Evolutionary conservation across 2,888 invertebrate species (phyloP), one percentile per base, ranked within the genome.

Genomic region (Patella depressa): DNA sequence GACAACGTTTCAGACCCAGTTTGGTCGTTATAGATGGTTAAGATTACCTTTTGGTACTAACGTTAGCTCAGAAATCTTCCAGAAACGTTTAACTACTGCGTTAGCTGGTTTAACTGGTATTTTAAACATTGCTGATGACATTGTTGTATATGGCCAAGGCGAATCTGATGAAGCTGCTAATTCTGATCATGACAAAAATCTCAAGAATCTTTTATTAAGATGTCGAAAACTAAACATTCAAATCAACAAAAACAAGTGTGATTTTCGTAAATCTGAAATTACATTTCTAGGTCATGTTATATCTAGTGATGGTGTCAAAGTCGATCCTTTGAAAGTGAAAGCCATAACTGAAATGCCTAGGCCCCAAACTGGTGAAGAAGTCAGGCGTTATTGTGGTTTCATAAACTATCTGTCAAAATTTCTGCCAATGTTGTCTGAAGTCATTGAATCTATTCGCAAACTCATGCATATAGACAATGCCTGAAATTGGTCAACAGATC

Each of bases 381-480:
- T 81, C 2, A 74, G 77, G 15, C 17, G 77, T 15, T 79, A 78
- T 53, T 59, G 75, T 55, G 81, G 82, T n/a, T 78, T 82, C 17
- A 72, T 83, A 1, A 80, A 79, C 34, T 84, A 83, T 72, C 76
- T 84, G 19, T 80, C 81, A 11, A 81, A 79, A 72, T 82, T 81
- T 70, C 55, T 83, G 12, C 83, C 80, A 29, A 72, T 74, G 14
- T 71, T 82, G 54, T 80, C 78, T 17, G 73, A 75, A 3, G 72
- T 75, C 17, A 72, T 77, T 24, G 77, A 74, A 65, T 78, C 77
- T 3, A 76, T 79, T 34, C n/a, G 75, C 19, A 71, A 78, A 24
- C 71, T 80, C 1, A 77, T 76, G 2, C 54, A 71, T 14, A 15
- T 54, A 71, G 76, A 82, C 34, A 65, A 53, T 3, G 57, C 45